Base-by-base conservation (phyloP, 2,797 vertebrate genomes). In the Tokudaia muenninki region DNA sequence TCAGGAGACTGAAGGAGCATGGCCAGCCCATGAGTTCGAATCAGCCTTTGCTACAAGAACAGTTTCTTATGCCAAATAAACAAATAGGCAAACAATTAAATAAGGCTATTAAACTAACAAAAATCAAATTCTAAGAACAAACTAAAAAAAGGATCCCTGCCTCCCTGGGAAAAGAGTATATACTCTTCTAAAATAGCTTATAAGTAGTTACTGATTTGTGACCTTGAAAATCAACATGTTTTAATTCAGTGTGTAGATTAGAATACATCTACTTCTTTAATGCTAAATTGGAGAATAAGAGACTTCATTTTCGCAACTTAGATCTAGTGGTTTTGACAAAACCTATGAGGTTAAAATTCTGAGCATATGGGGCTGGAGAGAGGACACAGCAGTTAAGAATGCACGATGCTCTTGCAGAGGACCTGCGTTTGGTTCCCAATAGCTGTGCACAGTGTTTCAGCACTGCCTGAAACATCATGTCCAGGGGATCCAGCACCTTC, bases 241-340 rank as follows among this genome's bases (percentile, higher is more conserved):
- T 97, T 61, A 92, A 75, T 82, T 91, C 75, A 97, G 21, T 70
- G 59, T 52, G 21, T n/a, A 21, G 24, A 74, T 65, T 44, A 93
- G 84, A 4, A 14, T 55, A 55, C 6, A 14, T 75, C 47, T 61
- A 17, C 61, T 97, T 55, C 80, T 91, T 95, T 47, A 52, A 37
- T 87, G 14, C 61, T 94, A 97, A 95, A 12, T 65, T 57, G 92
- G 74, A 88, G 26, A 96, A 89, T 41, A 88, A 74, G 37, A 83
- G 34, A 29, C 63, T 67, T 86, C 19, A 96, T n/a, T 17, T 12
- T 97, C 96, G 92, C 95, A 22, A 6, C 3, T 63, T 67, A 61
- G 90, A 90, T 2, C 93, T 81, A 95, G 6, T 94, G 74, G 90
- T 72, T 95, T 96, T 82, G 91, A 95, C 31, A 96, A 1, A 52